Evolutionary conservation across 2,797 vertebrate species (phyloP).

Genomic region (Mormyrops attenuatus): DNA sequence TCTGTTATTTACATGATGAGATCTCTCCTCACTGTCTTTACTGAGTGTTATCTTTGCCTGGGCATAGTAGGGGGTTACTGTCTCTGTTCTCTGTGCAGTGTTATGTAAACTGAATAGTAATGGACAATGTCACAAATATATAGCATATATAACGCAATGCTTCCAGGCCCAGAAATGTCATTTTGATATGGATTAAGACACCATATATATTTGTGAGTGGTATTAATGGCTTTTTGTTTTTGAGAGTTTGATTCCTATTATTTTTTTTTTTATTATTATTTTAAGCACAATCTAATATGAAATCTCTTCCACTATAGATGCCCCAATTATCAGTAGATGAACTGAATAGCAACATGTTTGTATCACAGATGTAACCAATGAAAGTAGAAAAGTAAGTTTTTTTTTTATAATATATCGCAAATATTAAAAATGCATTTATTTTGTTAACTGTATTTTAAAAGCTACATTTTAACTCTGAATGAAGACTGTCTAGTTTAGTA

Average conservation of each 20-base stretch:
- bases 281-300: conserved; percentile 48
- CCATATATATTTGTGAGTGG: not conserved
- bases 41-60: not conserved
- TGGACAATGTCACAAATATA: not conserved
- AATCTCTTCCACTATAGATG: conserved; percentile 59
- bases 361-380: conserved; percentile 70
- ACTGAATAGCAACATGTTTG: conserved; percentile 69
- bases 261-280: not conserved
- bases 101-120: not conserved
- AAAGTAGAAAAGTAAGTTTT: conserved; percentile 26
- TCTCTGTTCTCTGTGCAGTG: not conserved
- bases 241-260: not conserved
- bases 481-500: not conserved
- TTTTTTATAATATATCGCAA: not conserved
- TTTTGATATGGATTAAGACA: not conserved
- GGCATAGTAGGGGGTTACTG: not conserved
- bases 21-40: not conserved
- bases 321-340: conserved; percentile 73
- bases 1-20: not conserved
- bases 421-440: not conserved
- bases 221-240: not conserved
- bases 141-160: not conserved
- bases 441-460: not conserved
- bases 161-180: not conserved
- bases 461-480: not conserved